Evolutionary conservation across 2,113 vertebrate species (phyloP).

Genomic region (Mastomys natalensis): DNA sequence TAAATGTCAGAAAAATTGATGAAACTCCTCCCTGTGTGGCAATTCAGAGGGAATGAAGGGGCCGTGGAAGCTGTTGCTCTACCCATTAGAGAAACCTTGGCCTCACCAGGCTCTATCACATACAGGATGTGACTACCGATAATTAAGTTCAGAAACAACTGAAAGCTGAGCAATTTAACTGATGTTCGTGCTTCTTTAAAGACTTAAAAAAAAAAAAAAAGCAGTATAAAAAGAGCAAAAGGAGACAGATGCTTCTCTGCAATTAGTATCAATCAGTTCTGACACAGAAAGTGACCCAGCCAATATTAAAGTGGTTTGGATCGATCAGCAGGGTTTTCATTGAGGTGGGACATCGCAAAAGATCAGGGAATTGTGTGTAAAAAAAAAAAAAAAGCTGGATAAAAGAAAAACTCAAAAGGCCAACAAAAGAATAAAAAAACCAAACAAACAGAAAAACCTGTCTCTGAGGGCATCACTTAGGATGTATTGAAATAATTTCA

Average conservation of each 20-base stretch:
- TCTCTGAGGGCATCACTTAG: neutral
- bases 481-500: neutral
- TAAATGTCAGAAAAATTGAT: conserved; percentile 71
- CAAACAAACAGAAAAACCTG: neutral
- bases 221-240: neutral
- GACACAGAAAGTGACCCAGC: conserved; percentile 61
- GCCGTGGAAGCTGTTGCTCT: conserved; percentile 17
- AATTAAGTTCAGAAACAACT: conserved; percentile 37
- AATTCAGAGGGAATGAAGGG: conserved; percentile 35
- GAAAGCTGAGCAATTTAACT: neutral
- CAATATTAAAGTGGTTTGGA: neutral
- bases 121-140: neutral
- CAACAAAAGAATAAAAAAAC: too few species aligned
- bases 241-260: conserved; percentile 34
- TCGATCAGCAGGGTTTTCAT: neutral
- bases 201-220: conserved; percentile 1
- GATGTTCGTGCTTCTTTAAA: conserved; percentile 33
- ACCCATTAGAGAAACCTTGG: neutral
- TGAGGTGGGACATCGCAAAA: neutral
- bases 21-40: conserved; percentile 50
- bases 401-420: neutral
- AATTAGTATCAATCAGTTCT: conserved; percentile 62
- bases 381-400: neutral
- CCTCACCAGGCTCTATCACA: neutral
- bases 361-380: neutral